Base-by-base conservation (phyloP, 2,888 invertebrate genomes). In the Leucophenga maculata region DNA sequence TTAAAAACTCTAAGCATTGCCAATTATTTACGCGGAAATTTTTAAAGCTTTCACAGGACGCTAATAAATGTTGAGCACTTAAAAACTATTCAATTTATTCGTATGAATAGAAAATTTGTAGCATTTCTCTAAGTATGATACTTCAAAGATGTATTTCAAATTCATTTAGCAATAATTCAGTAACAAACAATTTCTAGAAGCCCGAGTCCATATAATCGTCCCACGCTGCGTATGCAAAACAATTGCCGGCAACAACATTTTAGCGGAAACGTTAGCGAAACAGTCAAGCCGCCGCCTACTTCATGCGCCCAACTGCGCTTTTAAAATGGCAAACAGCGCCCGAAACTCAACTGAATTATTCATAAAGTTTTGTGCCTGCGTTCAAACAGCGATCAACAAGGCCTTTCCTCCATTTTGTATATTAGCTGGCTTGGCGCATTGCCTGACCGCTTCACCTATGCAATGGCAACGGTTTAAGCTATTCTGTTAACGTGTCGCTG, bases 271-370 rank as follows among this genome's bases (percentile, higher is more conserved):
- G 16, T 22, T 55, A 14, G 3, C 55, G 9, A 39, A 39, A 39
- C 9, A 39, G 11, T 26, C 39, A 11, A 39, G 39, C 11, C 11
- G 39, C 11, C 11, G 39, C 11, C 39, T 39, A 6, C 8, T 39
- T 39, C 39, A 39, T 9, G 39, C 39, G 3, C 39, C 11, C 39
- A 39, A 39, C 11, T 39, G 11, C 39, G 39, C 39, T 39, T 39
- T 39, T 39, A 39, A 39, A 39, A 39, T 11, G 39, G 39, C 20
- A 46, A 44, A 52, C 66, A 31, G 22, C 50, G 67, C 50, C 60
- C 59, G 72, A 62, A 68, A 69, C n/a, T 72, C 70, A 77, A 77
- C 71, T 82, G 77, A 82, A 82, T 82, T 78, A 82, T 82, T 82
- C 82, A 82, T 82, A 80, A 82, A 80, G 74, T 75, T 73, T 72